Evolutionary conservation across 2,113 vertebrate species (phyloP).

Genomic region (Oncorhynchus nerka): DNA sequence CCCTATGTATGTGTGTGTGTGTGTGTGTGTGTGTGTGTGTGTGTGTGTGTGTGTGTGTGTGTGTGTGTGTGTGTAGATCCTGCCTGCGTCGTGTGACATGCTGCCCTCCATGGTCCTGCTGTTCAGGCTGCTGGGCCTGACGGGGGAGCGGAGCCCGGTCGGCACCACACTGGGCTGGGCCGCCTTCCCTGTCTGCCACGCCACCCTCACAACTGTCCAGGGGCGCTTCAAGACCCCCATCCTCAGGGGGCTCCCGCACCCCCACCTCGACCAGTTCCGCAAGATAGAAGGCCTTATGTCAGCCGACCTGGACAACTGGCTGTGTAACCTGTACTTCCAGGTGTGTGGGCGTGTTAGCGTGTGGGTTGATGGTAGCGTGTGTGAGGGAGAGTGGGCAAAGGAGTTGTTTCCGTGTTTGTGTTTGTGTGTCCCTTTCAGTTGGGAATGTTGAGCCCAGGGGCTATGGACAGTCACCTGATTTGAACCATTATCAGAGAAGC

Average conservation of each 20-base stretch:
- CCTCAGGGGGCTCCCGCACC: slow-evolving; percentile 77
- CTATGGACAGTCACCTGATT: slow-evolving; percentile 10
- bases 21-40: slow-evolving; percentile 33
- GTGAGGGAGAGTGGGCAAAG: not conserved
- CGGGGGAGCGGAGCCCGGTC: slow-evolving; percentile 54
- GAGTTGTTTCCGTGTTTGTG: slow-evolving; percentile 6
- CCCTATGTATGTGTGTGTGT: not conserved
- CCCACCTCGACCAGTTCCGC: slow-evolving; percentile 76
- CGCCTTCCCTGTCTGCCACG: slow-evolving; percentile 82
- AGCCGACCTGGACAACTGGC: slow-evolving; percentile 87
- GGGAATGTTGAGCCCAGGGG: not conserved
- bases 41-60: not conserved
- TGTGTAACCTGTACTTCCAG: slow-evolving; percentile 96
- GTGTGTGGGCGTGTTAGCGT: slow-evolving; percentile 58
- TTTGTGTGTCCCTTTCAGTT: not conserved
- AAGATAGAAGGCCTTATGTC: slow-evolving; percentile 85
- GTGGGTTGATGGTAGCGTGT: not conserved
- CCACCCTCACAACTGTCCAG: slow-evolving; percentile 72
- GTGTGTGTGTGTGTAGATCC: slow-evolving; percentile 62
- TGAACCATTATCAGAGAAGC: slow-evolving; percentile 29
- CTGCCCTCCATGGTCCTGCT: slow-evolving; percentile 79
- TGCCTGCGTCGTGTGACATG: slow-evolving; percentile 76
- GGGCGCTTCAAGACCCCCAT: slow-evolving; percentile 89
- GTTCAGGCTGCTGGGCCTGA: slow-evolving; percentile 80
- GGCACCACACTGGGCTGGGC: slow-evolving; percentile 81